These are phyloP conservation scores for Blastobasis adustella DNA, from an alignment of 2,888 invertebrate species.

Conservation along the genomic window DNA sequence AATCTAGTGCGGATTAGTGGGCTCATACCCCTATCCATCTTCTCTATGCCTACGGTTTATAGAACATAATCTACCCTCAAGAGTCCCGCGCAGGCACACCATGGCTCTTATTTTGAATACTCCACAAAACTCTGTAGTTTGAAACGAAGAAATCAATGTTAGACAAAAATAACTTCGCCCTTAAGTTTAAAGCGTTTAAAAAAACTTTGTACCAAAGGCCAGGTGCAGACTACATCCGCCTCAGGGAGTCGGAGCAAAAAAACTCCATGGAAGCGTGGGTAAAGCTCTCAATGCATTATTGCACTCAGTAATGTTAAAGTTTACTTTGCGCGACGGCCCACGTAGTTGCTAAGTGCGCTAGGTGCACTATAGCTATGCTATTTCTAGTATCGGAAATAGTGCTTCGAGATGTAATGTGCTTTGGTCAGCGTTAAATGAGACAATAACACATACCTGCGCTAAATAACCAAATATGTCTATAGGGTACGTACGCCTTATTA, in stretches of 20 bases:
- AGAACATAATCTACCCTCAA: too few relatives aligned
- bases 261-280: constrained; percentile 27
- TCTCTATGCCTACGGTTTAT: background rate
- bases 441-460: too few relatives aligned
- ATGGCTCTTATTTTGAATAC: too few relatives aligned
- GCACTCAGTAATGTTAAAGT: constrained; percentile 15
- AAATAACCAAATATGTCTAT: too few relatives aligned
- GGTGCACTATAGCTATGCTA: background rate
- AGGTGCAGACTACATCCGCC: constrained; percentile 64
- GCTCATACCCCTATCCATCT: background rate
- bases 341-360: background rate
- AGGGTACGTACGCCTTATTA: too few relatives aligned
- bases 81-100: too few relatives aligned
- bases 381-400: background rate
- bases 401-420: background rate
- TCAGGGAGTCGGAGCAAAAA: constrained; percentile 34
- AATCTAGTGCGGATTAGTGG: constrained; percentile 15
- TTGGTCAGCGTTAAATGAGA: too few relatives aligned
- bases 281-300: constrained; percentile 30
- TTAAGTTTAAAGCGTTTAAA: constrained; percentile 12
- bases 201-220: constrained; percentile 36
- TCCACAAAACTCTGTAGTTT: too few relatives aligned
- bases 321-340: background rate
- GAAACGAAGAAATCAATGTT: too few relatives aligned
- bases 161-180: background rate